A percentile compares a stretch with the other conserved stretches of the same genome.
Conservation (phyloP, 30 jellyfish, hydroid and myxozoan species). For the Aurelia aurita region DNA sequence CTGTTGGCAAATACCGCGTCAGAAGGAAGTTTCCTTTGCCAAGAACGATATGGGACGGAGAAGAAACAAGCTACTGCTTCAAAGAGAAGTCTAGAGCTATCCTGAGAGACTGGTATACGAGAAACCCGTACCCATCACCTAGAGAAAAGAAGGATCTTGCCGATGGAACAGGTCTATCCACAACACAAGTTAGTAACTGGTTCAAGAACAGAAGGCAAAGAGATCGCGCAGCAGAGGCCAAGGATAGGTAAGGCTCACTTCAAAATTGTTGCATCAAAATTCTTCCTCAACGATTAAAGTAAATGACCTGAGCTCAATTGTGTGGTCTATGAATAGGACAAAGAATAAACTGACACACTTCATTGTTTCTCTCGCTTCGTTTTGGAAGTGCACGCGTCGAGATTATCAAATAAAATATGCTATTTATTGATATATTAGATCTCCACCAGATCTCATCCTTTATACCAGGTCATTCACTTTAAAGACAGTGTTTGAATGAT, state of each 20-base stretch:
- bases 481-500: too few relatives aligned
- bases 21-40: conserved; percentile 97
- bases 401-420: too few relatives aligned
- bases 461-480: too few relatives aligned
- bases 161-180: conserved; percentile 90
- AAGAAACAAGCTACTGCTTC: conserved; percentile 94
- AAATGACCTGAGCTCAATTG: too few relatives aligned
- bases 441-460: too few relatives aligned
- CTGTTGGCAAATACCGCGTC: conserved; percentile 95
- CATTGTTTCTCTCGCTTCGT: too few relatives aligned
- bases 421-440: too few relatives aligned
- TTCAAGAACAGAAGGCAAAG: conserved; percentile 96
- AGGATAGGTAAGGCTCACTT: conserved; percentile 66
- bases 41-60: conserved; percentile 98
- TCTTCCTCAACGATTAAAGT: too few relatives aligned
- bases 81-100: conserved; percentile 92
- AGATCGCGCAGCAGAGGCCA: conserved; percentile 96
- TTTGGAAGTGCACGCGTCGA: too few relatives aligned
- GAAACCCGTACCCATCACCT: conserved; percentile 95
- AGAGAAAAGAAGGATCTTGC: conserved; percentile 93
- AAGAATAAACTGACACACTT: too few relatives aligned
- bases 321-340: too few relatives aligned
- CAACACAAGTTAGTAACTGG: conserved; percentile 98
- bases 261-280: too few relatives aligned
- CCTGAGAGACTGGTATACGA: conserved; percentile 82